Evolutionary conservation across 2,113 vertebrate species (phyloP).

Genomic region (Misgurnus anguillicaudatus): DNA sequence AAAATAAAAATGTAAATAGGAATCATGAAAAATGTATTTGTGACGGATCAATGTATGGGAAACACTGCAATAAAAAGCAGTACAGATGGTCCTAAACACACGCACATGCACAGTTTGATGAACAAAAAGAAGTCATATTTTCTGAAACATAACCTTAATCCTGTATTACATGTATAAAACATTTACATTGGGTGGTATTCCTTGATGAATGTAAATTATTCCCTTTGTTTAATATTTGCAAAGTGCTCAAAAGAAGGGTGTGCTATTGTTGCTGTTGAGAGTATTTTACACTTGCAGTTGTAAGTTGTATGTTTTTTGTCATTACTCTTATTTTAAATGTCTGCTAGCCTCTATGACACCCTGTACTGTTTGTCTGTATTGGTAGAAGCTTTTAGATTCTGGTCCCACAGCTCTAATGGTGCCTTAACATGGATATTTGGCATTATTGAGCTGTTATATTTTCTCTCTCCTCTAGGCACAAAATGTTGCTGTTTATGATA

Average conservation of each 20-base stretch:
- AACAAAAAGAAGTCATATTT: not conserved
- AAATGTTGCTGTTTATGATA: slow-evolving; percentile 15
- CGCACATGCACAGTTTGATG: slow-evolving; percentile 1
- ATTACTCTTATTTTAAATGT: not conserved
- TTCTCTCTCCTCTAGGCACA: not conserved
- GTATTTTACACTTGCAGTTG: too few species aligned
- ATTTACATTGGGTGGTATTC: not conserved
- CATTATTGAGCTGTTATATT: not conserved
- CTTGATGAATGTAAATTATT: slow-evolving; percentile 1
- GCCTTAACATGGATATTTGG: not conserved
- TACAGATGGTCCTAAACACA: slow-evolving; percentile 26
- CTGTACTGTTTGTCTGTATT: not conserved
- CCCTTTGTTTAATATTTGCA: not conserved
- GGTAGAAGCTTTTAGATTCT: slow-evolving; percentile 39
- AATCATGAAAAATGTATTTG: too few species aligned
- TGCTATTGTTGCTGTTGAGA: not conserved
- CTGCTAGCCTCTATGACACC: not conserved
- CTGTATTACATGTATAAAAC: not conserved
- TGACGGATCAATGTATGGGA: too few species aligned
- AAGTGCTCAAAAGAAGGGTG: not conserved
- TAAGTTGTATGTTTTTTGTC: not conserved
- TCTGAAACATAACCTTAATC: not conserved
- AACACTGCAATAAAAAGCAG: not conserved
- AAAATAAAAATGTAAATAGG: too few species aligned
- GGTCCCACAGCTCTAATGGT: slow-evolving; percentile 29